Percentiles rank a stretch among this genome's conserved stretches.
Evolutionary conservation across 2,888 invertebrate species (phyloP).

Genomic region (Heliconius cydno): DNA sequence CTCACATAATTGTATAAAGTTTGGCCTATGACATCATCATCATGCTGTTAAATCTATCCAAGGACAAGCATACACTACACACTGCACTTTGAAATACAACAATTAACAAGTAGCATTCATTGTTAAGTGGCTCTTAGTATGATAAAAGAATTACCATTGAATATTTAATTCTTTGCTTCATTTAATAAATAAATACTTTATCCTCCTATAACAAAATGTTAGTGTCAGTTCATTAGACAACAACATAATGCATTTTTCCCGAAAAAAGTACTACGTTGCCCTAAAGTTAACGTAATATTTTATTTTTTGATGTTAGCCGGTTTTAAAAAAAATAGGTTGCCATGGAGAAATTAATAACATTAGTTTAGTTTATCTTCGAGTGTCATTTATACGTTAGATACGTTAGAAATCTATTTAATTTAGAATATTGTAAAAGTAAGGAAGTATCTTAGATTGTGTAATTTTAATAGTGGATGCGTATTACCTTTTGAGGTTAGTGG

Average conservation of each 20-base stretch:
- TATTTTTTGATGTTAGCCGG: slow-evolving; percentile 7
- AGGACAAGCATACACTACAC: slow-evolving; percentile 50
- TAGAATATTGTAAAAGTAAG: slow-evolving; percentile 9
- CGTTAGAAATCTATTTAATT: slow-evolving; percentile 12
- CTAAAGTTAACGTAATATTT: not conserved
- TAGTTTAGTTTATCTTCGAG: slow-evolving; percentile 36
- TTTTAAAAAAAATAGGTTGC: slow-evolving; percentile 48
- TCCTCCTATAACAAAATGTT: slow-evolving; percentile 61
- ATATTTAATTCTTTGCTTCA: slow-evolving; percentile 70
- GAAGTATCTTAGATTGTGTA: slow-evolving; percentile 26
- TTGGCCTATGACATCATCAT: slow-evolving; percentile 51
- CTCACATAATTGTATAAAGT: slow-evolving; percentile 21
- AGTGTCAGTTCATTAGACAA: not conserved
- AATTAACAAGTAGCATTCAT: slow-evolving; percentile 17
- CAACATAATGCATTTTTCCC: not conserved
- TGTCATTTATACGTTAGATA: not conserved
- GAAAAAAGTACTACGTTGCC: not conserved
- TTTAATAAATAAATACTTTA: slow-evolving; percentile 50
- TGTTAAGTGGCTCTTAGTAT: slow-evolving; percentile 11
- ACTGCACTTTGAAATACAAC: slow-evolving; percentile 16
- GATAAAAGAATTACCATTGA: slow-evolving; percentile 63
- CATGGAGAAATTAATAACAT: slow-evolving; percentile 62
- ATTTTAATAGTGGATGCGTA: slow-evolving; percentile 1
- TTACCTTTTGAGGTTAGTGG: slow-evolving; percentile 28
- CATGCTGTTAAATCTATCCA: slow-evolving; percentile 47